Percentiles rank a stretch among this genome's conserved stretches.
phyloP scores from a whole-genome alignment of 2,888 invertebrate genomes.

The Clitarchus hookeri region DNA sequence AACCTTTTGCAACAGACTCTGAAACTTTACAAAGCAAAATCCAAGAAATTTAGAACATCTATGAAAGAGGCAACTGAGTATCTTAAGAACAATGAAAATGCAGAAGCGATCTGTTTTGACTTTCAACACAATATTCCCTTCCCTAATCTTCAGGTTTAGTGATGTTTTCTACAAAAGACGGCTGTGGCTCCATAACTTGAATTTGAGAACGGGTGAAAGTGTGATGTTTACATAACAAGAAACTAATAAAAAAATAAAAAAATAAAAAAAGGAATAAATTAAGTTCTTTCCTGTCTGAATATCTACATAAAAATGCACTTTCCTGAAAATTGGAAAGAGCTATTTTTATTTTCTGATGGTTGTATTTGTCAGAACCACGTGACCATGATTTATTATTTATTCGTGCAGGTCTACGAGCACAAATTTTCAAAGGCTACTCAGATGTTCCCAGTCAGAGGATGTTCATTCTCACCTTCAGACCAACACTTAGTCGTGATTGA shows the following conservation, averaged over 20 bases:
- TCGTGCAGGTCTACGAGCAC: background rate
- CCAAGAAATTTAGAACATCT: too few relatives aligned
- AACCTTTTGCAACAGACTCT: background rate
- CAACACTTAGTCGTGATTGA: background rate
- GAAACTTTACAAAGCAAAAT: background rate
- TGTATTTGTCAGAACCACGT: background rate
- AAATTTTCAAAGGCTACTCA: background rate
- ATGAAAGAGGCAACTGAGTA: background rate
- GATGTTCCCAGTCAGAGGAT: background rate
- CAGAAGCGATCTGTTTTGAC: background rate
- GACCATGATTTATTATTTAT: background rate
- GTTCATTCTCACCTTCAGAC: background rate
- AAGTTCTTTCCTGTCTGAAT: background rate
- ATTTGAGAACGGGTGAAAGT: background rate
- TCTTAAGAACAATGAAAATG: background rate
- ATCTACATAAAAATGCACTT: background rate
- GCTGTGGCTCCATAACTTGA: background rate
- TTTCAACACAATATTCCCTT: background rate
- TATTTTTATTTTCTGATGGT: background rate
- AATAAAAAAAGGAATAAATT: background rate
- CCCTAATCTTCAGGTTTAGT: background rate
- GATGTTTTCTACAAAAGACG: background rate
- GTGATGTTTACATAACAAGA: background rate
- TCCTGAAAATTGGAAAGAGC: background rate
- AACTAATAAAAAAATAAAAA: background rate